phyloP scores from a whole-genome alignment of 2,888 invertebrate genomes.

The Phragmatobia fuliginosa region DNA sequence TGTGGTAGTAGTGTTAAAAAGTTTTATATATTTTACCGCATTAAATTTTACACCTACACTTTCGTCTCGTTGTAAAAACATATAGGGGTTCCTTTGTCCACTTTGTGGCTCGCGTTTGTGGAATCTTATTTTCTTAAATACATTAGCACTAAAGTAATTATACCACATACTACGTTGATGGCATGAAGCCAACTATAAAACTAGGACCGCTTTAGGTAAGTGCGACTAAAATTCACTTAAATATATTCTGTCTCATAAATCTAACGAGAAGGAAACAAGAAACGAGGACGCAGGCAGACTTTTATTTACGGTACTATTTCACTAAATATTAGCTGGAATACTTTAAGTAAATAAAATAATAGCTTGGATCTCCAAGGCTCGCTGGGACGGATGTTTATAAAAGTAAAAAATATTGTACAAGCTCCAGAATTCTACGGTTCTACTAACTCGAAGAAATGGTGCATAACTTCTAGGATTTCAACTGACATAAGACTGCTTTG shows the following conservation, averaged over 20 bases:
- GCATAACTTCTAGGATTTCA: constrained; percentile 43
- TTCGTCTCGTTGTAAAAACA: not conserved
- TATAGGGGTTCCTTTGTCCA: not conserved
- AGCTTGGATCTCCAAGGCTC: constrained; percentile 35
- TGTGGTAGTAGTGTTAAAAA: not conserved
- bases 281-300: constrained; percentile 11
- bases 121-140: not conserved
- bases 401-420: constrained; percentile 51
- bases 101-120: not conserved
- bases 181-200: constrained; percentile 2
- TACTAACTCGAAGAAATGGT: constrained; percentile 48
- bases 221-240: constrained; percentile 13
- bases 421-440: constrained; percentile 38
- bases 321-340: constrained; percentile 41
- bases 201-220: constrained; percentile 12
- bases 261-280: constrained; percentile 18
- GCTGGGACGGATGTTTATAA: constrained; percentile 35
- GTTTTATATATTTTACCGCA: not conserved
- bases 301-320: constrained; percentile 30
- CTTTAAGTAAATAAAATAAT: constrained; percentile 48
- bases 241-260: constrained; percentile 20
- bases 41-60: not conserved
- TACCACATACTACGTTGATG: constrained; percentile 3
- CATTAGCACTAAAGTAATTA: not conserved
- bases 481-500: constrained; percentile 40